These are phyloP conservation scores for Stercorarius parasiticus DNA, from an alignment of 2,113 vertebrate genomes.

Conservation along the genomic window DNA sequence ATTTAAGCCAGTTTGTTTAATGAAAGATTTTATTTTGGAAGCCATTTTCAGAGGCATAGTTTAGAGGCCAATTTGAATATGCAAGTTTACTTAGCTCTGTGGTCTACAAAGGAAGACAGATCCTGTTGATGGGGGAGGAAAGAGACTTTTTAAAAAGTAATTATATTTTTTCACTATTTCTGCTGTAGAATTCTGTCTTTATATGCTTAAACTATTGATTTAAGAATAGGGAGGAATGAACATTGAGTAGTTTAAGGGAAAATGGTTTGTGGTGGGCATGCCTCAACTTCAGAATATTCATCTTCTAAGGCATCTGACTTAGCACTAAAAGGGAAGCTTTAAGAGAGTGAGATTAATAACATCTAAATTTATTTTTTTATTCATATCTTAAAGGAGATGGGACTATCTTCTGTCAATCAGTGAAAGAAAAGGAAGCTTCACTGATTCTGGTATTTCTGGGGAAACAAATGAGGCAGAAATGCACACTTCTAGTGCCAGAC, in stretches of 20 bases:
- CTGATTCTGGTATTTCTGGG: not conserved
- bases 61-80: not conserved
- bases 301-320: not conserved
- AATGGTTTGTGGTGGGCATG: not conserved
- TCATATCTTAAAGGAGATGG: not conserved
- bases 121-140: not conserved
- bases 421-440: not conserved
- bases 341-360: not conserved
- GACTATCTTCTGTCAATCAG: not conserved
- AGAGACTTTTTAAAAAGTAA: not conserved
- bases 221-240: not conserved
- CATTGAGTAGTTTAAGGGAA: not conserved
- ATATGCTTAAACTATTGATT: not conserved
- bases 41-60: not conserved
- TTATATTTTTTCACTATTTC: not conserved
- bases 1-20: not conserved
- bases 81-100: not conserved
- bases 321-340: not conserved
- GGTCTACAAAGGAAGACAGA: not conserved
- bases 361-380: not conserved
- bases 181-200: not conserved
- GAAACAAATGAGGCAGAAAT: not conserved
- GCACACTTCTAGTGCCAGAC: not conserved
- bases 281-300: not conserved
- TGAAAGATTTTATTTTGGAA: not conserved